Evolutionary conservation across 2,113 vertebrate species (phyloP).

Genomic region (Spea multiplicata): DNA sequence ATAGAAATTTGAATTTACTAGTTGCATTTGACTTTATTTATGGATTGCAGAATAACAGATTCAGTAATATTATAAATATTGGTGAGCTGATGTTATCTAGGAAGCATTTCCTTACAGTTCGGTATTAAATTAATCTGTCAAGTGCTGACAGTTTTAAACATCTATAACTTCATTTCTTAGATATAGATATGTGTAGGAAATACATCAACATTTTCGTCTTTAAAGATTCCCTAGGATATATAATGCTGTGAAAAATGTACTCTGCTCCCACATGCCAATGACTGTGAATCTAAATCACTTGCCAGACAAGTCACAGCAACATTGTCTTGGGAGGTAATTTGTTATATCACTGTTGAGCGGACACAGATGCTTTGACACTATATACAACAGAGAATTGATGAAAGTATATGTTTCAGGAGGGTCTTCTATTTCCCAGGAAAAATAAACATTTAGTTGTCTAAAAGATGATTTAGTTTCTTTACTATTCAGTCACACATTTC

Average conservation of each 20-base stretch:
- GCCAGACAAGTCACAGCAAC: constrained; percentile 23
- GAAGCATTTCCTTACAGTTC: constrained; percentile 4
- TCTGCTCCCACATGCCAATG: constrained; percentile 27
- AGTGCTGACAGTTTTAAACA: background rate
- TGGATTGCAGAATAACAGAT: background rate
- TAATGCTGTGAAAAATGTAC: constrained; percentile 19
- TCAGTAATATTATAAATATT: background rate
- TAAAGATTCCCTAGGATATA: constrained; percentile 9
- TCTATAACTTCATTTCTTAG: background rate
- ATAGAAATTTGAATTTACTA: too few relatives aligned
- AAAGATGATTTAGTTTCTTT: constrained; percentile 24
- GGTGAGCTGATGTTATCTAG: background rate
- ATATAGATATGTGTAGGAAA: constrained; percentile 3
- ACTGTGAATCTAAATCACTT: constrained; percentile 37
- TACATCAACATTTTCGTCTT: constrained; percentile 30
- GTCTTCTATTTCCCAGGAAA: constrained; percentile 6
- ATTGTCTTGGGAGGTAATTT: constrained; percentile 42
- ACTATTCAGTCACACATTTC: background rate
- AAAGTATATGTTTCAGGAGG: constrained; percentile 26
- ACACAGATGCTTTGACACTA: constrained; percentile 32
- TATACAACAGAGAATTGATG: constrained; percentile 39
- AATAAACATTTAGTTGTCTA: constrained; percentile 22
- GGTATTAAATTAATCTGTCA: constrained; percentile 10
- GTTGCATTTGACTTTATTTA: too few relatives aligned
- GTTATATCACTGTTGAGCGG: constrained; percentile 36